Evolutionary conservation across 2,113 vertebrate species (phyloP).

Genomic region (Sceloporus tristichus): DNA sequence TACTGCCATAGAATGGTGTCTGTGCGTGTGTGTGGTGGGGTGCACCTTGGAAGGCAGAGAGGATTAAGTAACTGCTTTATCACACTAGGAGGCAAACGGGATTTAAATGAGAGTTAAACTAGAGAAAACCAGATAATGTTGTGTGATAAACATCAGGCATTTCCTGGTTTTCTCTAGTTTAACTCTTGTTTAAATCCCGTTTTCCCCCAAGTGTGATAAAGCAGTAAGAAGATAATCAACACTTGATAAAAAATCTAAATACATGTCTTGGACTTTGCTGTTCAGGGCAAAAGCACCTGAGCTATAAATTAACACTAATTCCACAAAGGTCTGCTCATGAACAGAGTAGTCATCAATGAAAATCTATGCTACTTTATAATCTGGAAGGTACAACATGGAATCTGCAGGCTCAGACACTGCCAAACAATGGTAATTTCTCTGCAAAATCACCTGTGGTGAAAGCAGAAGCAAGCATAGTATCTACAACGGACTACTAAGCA

Average conservation of each 20-base stretch:
- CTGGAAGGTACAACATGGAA: neutral
- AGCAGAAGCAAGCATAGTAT: too few relatives aligned
- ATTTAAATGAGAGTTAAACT: too few relatives aligned
- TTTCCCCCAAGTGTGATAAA: too few relatives aligned
- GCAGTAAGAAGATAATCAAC: too few relatives aligned
- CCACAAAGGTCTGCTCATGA: neutral
- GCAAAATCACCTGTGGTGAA: neutral
- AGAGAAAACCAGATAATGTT: too few relatives aligned
- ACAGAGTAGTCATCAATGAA: neutral
- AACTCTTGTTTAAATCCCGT: too few relatives aligned
- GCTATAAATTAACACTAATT: neutral
- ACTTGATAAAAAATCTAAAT: conserved; percentile 19
- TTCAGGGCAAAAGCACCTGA: neutral
- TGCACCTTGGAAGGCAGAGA: neutral
- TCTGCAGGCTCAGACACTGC: neutral
- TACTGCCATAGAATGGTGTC: neutral
- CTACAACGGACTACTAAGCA: neutral
- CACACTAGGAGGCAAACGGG: too few relatives aligned
- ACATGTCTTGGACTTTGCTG: neutral
- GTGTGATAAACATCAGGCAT: too few relatives aligned
- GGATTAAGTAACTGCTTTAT: neutral
- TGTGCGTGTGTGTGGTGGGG: neutral
- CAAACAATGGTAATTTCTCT: neutral
- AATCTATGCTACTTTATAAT: neutral
- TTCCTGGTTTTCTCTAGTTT: too few relatives aligned